Evolutionary conservation across 2,888 invertebrate species (phyloP).

Genomic region (Drosophila koepferae): DNA sequence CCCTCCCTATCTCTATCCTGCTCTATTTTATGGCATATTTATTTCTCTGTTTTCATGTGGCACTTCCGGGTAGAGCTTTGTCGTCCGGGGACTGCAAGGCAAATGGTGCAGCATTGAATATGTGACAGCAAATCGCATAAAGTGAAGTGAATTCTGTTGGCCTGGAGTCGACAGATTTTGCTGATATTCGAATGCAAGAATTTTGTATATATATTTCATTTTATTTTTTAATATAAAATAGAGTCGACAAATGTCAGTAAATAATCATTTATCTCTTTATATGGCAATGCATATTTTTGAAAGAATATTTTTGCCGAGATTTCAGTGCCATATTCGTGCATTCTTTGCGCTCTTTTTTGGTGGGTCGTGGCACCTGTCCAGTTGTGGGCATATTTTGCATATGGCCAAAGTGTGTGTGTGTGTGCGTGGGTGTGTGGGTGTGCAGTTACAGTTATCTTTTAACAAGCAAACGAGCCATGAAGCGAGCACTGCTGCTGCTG

Average conservation of each 20-base stretch:
- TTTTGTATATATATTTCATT: neutral
- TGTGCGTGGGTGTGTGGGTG: conserved; percentile 15
- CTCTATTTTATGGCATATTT: neutral
- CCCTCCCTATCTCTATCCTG: too few relatives aligned
- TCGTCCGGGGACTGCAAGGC: conserved; percentile 15
- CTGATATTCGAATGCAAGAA: neutral
- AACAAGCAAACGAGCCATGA: conserved; percentile 68
- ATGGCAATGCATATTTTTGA: conserved; percentile 15
- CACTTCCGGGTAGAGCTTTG: conserved; percentile 20
- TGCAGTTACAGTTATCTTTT: conserved; percentile 63
- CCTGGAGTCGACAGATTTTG: conserved; percentile 3
- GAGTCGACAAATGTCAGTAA: conserved; percentile 18
- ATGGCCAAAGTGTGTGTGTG: conserved; percentile 13
- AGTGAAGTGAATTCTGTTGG: conserved; percentile 1
- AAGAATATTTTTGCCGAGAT: conserved; percentile 20
- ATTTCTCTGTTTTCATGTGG: conserved; percentile 16
- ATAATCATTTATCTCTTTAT: conserved; percentile 15
- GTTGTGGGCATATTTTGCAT: conserved; percentile 67
- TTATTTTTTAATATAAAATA: conserved; percentile 5
- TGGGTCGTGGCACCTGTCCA: conserved; percentile 32
- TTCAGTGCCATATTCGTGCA: conserved; percentile 21
- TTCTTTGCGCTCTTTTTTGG: neutral
- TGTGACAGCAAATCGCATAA: neutral
- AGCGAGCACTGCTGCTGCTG: conserved; percentile 43
- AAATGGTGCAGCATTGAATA: conserved; percentile 1